Evolutionary conservation across 2,113 vertebrate species (phyloP), one percentile per base, ranked within the genome.

Genomic region (Oxyura jamaicensis): DNA sequence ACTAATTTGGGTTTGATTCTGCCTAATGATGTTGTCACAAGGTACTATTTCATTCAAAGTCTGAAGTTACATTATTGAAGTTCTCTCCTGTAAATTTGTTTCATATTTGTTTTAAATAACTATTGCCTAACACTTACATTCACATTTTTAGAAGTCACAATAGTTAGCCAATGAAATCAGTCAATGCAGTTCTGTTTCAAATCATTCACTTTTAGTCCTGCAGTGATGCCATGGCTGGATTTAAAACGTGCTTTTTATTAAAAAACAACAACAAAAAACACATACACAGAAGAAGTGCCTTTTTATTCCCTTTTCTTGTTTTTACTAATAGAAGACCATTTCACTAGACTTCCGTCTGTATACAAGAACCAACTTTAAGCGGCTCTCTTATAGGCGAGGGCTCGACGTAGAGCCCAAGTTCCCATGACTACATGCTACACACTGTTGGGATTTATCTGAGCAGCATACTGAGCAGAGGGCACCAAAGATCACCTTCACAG

Each of bases 401-500:
- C 36, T 50, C n/a, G 26, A 53, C 14, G 35, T 52, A 52, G 44
- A 50, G 69, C 29, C 26, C 19, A 46, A 90, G 73, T 86, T 90
- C 93, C 85, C 92, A 83, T 84, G 83, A 82, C 77, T 58, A 60
- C 69, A 53, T 2, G 48, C 69, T 25, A 53, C 25, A 31, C 25
- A 11, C 31, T 23, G 10, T 75, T 76, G 90, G 74, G 35, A 50
- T 72, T 79, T 82, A 90, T 60, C 81, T 69, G 67, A 87, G 63
- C 5, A 1, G 68, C 85, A 86, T 35, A 81, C 60, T 67, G 75
- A 90, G n/a, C 52, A 86, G 79, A 48, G 80, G 6, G 39, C 75
- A 91, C 85, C 83, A 84, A 80, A 74, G 46, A 90, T 65, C 58
- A 94, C 86, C 91, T 96, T 48, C 85, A 86, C 41, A 81, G 73